Evolutionary conservation across 2,113 vertebrate species (phyloP), one percentile per base, ranked within the genome.

Genomic region (Notechis scutatus): DNA sequence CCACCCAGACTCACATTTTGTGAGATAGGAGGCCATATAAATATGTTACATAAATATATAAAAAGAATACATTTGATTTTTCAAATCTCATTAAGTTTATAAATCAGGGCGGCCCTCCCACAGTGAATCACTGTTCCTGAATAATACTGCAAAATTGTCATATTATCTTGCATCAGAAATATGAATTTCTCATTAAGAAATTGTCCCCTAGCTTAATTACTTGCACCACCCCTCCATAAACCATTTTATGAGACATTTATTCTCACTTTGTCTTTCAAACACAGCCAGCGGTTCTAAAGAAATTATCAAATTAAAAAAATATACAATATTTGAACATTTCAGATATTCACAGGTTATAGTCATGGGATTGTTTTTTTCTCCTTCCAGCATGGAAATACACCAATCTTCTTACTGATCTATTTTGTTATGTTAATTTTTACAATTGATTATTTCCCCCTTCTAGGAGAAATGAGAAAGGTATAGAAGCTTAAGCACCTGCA

Each of bases 91-190:
- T 55, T 89, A 88, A 88, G 52, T 74, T 89, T 52, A 92, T 88
- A 92, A 92, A 92, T 92, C 87, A 89, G 55, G 15, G 55, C 4
- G 2, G 5, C 50, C 21, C 21, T 18, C n/a, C 21, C 14, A 50
- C 74, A 61, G 59, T 55, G 50, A 34, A 61, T 92, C 61, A 91
- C 29, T n/a, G 2, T 89, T 88, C 74, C n/a, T 81, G 61, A 92
- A 57, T 34, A 20, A 81, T 81, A 56, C 24, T 74, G 10, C 56
- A 69, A 11, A 92, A 89, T 29, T 89, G 50, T 56, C 74, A 56
- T 89, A 56, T 89, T 89, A 57, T 89, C 52, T 89, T 89, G 50
- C 15, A 89, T 89, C 11, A 81, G 34, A 92, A 92, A 85, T 89
- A 34, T 85, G 34, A n/a, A n/a, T n/a, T n/a, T n/a, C n/a, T n/a